Evolutionary conservation across 2,888 invertebrate genomes (phyloP), one percentile per base, ranked within the genome.

Genomic region (Onthophagus sagittarius): DNA sequence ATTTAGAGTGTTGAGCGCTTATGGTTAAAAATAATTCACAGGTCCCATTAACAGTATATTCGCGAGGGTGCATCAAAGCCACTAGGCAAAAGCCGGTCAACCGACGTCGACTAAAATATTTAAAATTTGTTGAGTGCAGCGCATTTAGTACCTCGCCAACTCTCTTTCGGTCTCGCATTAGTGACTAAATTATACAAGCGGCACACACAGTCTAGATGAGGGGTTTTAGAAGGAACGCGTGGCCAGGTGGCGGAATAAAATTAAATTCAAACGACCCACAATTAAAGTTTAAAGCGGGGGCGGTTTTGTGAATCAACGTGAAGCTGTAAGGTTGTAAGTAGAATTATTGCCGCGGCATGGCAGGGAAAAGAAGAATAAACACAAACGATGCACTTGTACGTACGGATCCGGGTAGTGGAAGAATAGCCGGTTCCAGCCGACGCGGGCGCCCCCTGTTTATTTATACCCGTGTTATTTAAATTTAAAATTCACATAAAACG

Each of bases 401-500:
- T 53, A 53, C 39, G 39, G 39, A 53, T 53, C 39, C 9, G 39
- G 39, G 39, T 23, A 3, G 23, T 23, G 11, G 39, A 53, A 53
- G 39, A 53, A 53, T 53, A 53, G 39, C 39, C 39, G 39, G 39
- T 53, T 53, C 39, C 39, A 53, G 39, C 39, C 39, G 39, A 53
- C 39, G 39, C 39, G 39, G 39, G 39, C 39, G 15, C 32, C 23
- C 31, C 15, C 67, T 31, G 23, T 67, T 67, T 67, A 67, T 67
- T 67, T 31, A 32, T 31, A 53, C 39, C 39, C 39, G n/a, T 23
- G 67, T 67, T 67, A 67, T 67, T 67, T 67, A 67, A 67, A 67
- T 67, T 67, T 67, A 67, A 67, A 67, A 67, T 67, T 67, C 67
- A 23, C 32, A 67, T 31, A 67, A 67, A 67, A 15, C 67, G 31